Evolutionary conservation across 2,888 invertebrate species (phyloP).

Genomic region (Xestia ashworthii): DNA sequence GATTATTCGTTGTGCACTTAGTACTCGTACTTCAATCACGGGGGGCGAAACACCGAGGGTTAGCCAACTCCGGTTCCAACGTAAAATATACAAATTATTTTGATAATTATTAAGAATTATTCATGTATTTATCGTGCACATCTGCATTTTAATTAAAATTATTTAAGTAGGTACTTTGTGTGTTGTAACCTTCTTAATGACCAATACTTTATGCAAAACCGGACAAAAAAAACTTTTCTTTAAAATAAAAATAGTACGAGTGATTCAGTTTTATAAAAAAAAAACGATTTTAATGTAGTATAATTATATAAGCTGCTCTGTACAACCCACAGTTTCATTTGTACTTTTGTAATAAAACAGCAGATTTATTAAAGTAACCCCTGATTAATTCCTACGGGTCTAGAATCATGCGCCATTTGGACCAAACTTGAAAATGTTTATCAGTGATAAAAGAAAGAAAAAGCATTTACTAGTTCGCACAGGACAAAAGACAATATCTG

Average conservation of each 20-base stretch:
- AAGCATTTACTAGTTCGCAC: too few species aligned
- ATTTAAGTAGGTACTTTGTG: not conserved
- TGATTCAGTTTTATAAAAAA: too few species aligned
- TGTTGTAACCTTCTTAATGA: not conserved
- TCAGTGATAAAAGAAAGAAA: not conserved
- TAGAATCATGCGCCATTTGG: not conserved
- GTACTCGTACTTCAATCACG: slow-evolving; percentile 76
- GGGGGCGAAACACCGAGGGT: slow-evolving; percentile 56
- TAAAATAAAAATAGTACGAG: too few species aligned
- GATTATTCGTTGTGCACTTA: slow-evolving; percentile 82
- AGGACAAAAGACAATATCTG: too few species aligned
- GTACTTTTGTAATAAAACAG: not conserved
- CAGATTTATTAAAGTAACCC: not conserved
- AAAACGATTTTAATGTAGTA: too few species aligned
- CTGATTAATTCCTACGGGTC: not conserved
- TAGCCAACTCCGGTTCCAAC: slow-evolving; percentile 54
- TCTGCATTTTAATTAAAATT: slow-evolving; percentile 32
- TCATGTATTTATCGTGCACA: slow-evolving; percentile 45
- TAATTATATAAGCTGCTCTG: too few species aligned
- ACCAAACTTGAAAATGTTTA: not conserved
- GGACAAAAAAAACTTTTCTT: too few species aligned
- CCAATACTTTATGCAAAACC: not conserved
- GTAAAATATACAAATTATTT: slow-evolving; percentile 66
- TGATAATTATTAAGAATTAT: slow-evolving; percentile 61
- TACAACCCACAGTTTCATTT: not conserved